Conservation (phyloP, 2,113 vertebrate genomes). For the Pipa parva region DNA sequence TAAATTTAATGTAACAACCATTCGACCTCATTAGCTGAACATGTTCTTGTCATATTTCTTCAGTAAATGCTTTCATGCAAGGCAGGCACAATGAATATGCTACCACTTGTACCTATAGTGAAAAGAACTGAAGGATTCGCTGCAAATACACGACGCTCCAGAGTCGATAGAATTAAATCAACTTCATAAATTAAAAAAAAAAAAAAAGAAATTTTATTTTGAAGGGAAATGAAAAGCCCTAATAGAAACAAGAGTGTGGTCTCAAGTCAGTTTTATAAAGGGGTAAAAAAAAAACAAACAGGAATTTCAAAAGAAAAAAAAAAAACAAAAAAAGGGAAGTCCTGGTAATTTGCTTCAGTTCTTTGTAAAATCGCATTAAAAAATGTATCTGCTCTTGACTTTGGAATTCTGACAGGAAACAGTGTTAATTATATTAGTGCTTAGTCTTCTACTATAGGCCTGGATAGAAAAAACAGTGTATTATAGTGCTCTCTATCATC, state of each 20-base stretch:
- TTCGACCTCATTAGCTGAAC: slow-evolving; percentile 88
- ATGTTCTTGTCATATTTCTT: slow-evolving; percentile 87
- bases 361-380: slow-evolving; percentile 29
- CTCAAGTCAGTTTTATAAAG: slow-evolving; percentile 52
- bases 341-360: slow-evolving; percentile 35
- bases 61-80: slow-evolving; percentile 84
- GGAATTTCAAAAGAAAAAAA: slow-evolving; percentile 20
- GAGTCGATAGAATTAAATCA: slow-evolving; percentile 77
- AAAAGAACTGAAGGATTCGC: slow-evolving; percentile 71
- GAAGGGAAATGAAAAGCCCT: slow-evolving; percentile 52
- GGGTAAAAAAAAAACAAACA: slow-evolving; percentile 54
- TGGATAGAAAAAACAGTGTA: slow-evolving; percentile 11
- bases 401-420: slow-evolving; percentile 17
- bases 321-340: not conserved
- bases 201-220: slow-evolving; percentile 59
- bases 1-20: slow-evolving; percentile 87
- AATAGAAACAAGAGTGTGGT: slow-evolving; percentile 60
- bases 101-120: slow-evolving; percentile 79
- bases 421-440: slow-evolving; percentile 13
- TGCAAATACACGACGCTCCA: slow-evolving; percentile 64
- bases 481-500: slow-evolving; percentile 4
- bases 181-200: slow-evolving; percentile 65
- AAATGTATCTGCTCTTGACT: slow-evolving; percentile 10
- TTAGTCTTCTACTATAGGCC: slow-evolving; percentile 7
- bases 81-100: slow-evolving; percentile 79